Conservation (phyloP, 2,113 vertebrate genomes). For the Dicaeum eximium region DNA sequence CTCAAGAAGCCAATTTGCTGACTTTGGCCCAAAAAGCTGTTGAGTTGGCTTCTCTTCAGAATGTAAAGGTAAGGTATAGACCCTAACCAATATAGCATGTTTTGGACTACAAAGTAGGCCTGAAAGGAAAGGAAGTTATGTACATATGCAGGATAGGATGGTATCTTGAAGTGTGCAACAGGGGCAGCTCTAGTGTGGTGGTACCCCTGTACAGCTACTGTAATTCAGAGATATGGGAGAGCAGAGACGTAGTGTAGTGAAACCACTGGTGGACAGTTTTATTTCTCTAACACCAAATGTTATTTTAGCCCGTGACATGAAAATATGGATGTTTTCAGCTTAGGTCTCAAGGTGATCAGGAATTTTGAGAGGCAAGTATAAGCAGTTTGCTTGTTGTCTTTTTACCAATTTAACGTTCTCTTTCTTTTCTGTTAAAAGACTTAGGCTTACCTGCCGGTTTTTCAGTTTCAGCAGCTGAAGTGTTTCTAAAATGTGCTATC, state of each 20-base stretch:
- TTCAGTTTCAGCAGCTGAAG: neutral
- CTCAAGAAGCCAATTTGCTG: slow-evolving; percentile 93
- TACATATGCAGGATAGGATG: neutral
- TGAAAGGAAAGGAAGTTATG: neutral
- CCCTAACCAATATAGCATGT: neutral
- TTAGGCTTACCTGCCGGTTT: neutral
- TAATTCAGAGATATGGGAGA: neutral
- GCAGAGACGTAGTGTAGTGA: neutral
- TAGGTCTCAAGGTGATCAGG: neutral
- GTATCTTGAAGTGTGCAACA: neutral
- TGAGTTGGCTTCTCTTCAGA: slow-evolving; percentile 88
- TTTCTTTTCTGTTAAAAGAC: neutral
- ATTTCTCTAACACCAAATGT: neutral
- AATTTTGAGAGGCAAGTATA: neutral
- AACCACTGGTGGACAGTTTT: neutral
- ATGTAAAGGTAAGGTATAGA: slow-evolving; percentile 63
- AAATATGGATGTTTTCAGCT: neutral
- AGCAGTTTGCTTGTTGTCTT: neutral
- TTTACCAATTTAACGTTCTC: neutral
- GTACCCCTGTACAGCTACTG: neutral
- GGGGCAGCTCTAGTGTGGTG: neutral
- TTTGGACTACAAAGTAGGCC: neutral
- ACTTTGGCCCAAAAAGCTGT: slow-evolving; percentile 94
- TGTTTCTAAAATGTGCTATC: neutral
- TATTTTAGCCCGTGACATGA: neutral